A percentile compares a stretch with the other conserved stretches of the same genome.
Evolutionary conservation across 30 jellyfish, hydroid and myxozoan genomes (phyloP).

Genomic region (Sanderia malayensis): DNA sequence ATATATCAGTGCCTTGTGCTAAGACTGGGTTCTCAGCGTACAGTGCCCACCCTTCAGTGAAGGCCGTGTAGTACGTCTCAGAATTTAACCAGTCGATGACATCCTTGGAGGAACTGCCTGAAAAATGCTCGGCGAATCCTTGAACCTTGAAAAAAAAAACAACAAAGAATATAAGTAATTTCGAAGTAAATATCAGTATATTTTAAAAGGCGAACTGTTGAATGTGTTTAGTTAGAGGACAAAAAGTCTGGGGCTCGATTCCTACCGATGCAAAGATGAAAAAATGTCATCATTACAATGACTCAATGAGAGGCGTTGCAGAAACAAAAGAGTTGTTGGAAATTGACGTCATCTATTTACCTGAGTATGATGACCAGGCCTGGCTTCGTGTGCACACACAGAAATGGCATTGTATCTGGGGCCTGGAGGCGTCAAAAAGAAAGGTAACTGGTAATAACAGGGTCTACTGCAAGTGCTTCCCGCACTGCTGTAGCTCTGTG

Average conservation of each 20-base stretch:
- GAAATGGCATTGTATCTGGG: slow-evolving; percentile 76
- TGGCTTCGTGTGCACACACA: slow-evolving; percentile 93
- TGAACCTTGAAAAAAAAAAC: slow-evolving; percentile 59
- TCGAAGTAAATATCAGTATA: too few relatives aligned
- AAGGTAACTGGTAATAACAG: slow-evolving; percentile 74
- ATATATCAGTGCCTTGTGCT: slow-evolving; percentile 78
- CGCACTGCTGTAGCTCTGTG: slow-evolving; percentile 84
- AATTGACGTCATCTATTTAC: too few relatives aligned
- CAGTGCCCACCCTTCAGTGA: slow-evolving; percentile 98
- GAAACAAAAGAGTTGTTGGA: too few relatives aligned
- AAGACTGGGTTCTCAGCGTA: slow-evolving; percentile 93
- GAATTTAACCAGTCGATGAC: slow-evolving; percentile 86
- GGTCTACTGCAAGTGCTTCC: slow-evolving; percentile 76
- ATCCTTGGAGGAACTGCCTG: slow-evolving; percentile 61
- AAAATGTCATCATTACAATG: too few relatives aligned
- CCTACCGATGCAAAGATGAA: too few relatives aligned
- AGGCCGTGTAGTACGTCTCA: slow-evolving; percentile 85
- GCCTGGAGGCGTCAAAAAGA: slow-evolving; percentile 82
- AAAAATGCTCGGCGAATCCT: slow-evolving; percentile 90
- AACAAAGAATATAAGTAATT: too few relatives aligned
- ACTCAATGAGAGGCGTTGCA: too few relatives aligned
- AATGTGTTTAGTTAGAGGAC: too few relatives aligned
- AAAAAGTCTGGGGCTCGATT: too few relatives aligned
- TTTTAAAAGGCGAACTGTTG: too few relatives aligned
- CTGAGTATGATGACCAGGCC: slow-evolving; percentile 99